Evolutionary conservation across 2,797 vertebrate species (phyloP).

Genomic region (Aythya fuligula): DNA sequence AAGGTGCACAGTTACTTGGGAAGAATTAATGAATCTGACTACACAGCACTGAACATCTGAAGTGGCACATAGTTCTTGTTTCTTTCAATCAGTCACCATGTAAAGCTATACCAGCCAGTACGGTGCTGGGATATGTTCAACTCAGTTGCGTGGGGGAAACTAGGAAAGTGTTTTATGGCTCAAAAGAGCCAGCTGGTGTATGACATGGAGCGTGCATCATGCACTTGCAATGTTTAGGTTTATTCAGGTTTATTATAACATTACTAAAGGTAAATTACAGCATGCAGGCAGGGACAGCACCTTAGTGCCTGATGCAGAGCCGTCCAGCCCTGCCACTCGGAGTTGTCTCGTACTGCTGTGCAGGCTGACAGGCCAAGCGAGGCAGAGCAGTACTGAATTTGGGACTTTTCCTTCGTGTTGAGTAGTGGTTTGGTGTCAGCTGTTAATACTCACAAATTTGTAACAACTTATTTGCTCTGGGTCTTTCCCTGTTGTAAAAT

Average conservation of each 20-base stretch:
- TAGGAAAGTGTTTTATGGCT: neutral
- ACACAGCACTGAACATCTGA: neutral
- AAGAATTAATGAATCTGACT: neutral
- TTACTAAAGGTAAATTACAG: neutral
- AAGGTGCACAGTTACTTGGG: neutral
- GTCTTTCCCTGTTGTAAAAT: neutral
- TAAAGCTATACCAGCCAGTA: neutral
- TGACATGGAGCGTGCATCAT: neutral
- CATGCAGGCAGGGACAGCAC: neutral
- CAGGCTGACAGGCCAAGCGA: neutral
- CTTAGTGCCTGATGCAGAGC: neutral
- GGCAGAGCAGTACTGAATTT: neutral
- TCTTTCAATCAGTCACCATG: neutral
- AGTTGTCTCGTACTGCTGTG: too few species aligned
- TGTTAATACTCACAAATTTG: neutral
- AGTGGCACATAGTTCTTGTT: neutral
- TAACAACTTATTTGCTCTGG: neutral
- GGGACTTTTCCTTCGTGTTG: neutral
- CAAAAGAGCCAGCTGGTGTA: neutral
- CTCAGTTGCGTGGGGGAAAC: neutral
- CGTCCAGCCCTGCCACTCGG: accelerated
- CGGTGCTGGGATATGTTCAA: neutral
- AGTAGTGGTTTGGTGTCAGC: neutral
- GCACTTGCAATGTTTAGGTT: neutral
- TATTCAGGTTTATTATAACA: neutral